Percentiles rank a stretch among this genome's conserved stretches.
Conservation (phyloP, 1,140 invertebrate genomes). For the Heterodera carotae region DNA sequence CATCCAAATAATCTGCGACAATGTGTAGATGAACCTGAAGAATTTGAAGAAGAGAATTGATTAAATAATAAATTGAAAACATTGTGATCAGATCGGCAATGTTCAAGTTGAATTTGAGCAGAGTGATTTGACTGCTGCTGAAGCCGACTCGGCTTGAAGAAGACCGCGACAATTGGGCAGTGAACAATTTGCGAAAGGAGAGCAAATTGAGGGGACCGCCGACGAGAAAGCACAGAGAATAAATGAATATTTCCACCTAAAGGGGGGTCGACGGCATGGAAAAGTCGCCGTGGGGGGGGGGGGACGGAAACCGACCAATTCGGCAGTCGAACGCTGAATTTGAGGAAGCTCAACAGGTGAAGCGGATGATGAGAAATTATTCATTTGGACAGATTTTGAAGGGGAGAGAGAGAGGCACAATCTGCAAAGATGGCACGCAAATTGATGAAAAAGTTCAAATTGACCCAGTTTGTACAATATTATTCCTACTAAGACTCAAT, state of each 20-base stretch:
- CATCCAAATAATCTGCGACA: slow-evolving; percentile 63
- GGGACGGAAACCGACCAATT: slow-evolving; percentile 6
- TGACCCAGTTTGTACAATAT: no score
- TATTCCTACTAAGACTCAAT: no score
- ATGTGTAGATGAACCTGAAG: slow-evolving; percentile 54
- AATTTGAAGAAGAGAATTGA: not conserved
- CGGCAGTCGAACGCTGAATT: slow-evolving; percentile 25
- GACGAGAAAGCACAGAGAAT: slow-evolving; percentile 51
- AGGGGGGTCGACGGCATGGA: not conserved
- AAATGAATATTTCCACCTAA: slow-evolving; percentile 58
- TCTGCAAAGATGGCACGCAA: not conserved
- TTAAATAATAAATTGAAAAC: not conserved
- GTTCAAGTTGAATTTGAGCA: slow-evolving; percentile 58
- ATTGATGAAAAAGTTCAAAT: no score
- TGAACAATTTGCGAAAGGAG: slow-evolving; percentile 50
- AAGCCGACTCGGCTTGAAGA: not conserved
- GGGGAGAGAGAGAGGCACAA: not conserved
- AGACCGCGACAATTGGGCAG: not conserved
- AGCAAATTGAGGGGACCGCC: slow-evolving; percentile 55
- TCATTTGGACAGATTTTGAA: not conserved
- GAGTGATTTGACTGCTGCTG: slow-evolving; percentile 45
- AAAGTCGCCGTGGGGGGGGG: not conserved
- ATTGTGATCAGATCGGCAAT: slow-evolving; percentile 60
- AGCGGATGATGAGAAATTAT: slow-evolving; percentile 9
- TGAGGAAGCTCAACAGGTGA: slow-evolving; percentile 5